Conservation (phyloP, 2,888 invertebrate species). For the Machimus rusticus region DNA sequence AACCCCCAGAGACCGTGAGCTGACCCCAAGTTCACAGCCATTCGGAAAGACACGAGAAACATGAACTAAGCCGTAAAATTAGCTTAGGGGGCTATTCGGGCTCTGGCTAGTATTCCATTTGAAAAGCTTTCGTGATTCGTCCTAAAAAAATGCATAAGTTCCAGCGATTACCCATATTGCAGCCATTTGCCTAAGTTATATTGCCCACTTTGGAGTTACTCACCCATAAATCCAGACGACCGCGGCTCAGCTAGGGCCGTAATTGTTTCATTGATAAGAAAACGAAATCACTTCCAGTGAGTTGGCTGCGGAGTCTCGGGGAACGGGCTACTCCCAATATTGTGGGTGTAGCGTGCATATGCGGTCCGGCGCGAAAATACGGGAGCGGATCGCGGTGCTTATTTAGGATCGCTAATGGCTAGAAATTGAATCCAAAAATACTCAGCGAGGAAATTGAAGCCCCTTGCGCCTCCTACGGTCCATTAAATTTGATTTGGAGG, state of each 20-base stretch:
- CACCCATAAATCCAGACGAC: background rate
- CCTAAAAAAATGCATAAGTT: background rate
- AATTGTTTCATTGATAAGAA: background rate
- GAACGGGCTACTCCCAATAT: background rate
- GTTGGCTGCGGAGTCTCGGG: background rate
- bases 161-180: background rate
- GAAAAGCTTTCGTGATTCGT: background rate
- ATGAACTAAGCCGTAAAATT: background rate
- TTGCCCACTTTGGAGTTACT: background rate
- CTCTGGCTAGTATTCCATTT: background rate
- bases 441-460: background rate
- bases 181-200: background rate
- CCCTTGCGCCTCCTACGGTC: background rate
- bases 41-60: background rate
- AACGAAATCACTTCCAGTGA: background rate
- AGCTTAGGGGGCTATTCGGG: background rate
- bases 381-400: background rate
- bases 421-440: slow-evolving; percentile 18
- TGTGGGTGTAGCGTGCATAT: background rate
- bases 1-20: background rate
- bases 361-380: background rate
- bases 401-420: background rate
- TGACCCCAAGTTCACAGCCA: background rate
- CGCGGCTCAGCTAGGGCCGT: background rate
- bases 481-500: slow-evolving; percentile 31